Evolutionary conservation across 2,113 vertebrate genomes (phyloP), one percentile per base, ranked within the genome.

Genomic region (Tachysurus fulvidraco): DNA sequence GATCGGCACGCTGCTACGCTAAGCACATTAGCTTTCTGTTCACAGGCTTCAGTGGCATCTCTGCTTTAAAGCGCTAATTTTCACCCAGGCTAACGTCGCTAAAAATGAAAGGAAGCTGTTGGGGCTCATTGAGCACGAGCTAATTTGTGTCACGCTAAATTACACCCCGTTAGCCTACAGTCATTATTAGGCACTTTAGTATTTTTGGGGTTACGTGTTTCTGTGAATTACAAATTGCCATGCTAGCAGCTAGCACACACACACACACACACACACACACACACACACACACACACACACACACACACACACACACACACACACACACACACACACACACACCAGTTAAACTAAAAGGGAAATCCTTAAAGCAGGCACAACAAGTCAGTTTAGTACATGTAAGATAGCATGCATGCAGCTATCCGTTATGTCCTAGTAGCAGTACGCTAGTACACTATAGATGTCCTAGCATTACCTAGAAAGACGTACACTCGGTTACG

Each of bases 1-100:
- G 28, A 79, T 55, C 46, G 76, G n/a, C 52, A 55, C 28, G n/a
- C 23, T 74, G 82, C 65, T 25, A 78, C 76, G 46, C 74, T 54
- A 77, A 77, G 46, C 80, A 82, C 60, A 62, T 82, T 82, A 82
- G 60, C 76, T 67, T 83, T 83, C 62, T 28, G 62, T 83, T 83
- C 62, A 52, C n/a, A n/a, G 54, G 62, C 62, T 67, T 83, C 44
- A 65, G 62, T 83, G 25, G 41, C 44, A 54, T 83, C 46, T 71
- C 50, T 36, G 52, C 46, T 83, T 83, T 83, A 69, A 71, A 83
- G 65, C 59, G 5, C 60, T 69, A 28, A 36, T 83, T 67, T 65
- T 65, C 16, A 64, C 62, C 81, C 62, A 54, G 81, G 81, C 81
- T 83, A 83, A 83, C 30, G 44, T 28, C n/a, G 60, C 81, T 65